These are phyloP conservation scores for Struthio camelus DNA, from an alignment of 2,113 vertebrate species.

Conservation along the genomic window DNA sequence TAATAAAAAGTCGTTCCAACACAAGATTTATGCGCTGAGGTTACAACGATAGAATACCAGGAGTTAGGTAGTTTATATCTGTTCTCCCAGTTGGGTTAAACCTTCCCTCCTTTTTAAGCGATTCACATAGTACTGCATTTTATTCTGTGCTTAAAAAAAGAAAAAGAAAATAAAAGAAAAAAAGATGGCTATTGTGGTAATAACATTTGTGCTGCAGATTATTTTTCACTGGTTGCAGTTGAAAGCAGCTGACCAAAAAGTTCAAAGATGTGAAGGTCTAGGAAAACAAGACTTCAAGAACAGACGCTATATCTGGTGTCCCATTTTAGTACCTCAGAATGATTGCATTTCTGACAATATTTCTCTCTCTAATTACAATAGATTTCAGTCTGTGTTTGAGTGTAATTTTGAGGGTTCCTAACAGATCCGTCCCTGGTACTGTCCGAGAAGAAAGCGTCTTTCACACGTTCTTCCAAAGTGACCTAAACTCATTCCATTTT, in stretches of 20 bases:
- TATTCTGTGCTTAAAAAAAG: background rate
- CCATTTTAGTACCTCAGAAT: background rate
- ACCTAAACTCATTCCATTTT: background rate
- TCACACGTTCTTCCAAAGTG: background rate
- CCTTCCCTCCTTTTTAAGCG: background rate
- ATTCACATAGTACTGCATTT: background rate
- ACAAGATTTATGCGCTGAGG: background rate
- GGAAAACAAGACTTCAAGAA: background rate
- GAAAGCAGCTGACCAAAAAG: background rate
- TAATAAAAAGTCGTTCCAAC: conserved; percentile 15
- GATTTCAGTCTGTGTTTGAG: conserved; percentile 5
- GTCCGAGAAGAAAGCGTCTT: background rate
- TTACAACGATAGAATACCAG: background rate
- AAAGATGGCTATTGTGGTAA: background rate
- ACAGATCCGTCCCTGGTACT: background rate
- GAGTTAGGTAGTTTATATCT: conserved; percentile 4
- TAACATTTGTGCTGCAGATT: background rate
- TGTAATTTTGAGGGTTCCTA: background rate
- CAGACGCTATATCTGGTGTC: background rate
- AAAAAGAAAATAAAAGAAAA: background rate
- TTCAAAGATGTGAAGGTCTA: background rate
- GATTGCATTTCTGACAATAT: background rate
- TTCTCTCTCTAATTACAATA: background rate
- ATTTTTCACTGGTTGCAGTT: conserved; percentile 2
- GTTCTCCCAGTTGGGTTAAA: background rate